Percentiles rank a stretch among this genome's conserved stretches.
These are phyloP conservation scores for Aphis gossypii DNA, from an alignment of 1,140 invertebrate species.

Conservation along the genomic window DNA sequence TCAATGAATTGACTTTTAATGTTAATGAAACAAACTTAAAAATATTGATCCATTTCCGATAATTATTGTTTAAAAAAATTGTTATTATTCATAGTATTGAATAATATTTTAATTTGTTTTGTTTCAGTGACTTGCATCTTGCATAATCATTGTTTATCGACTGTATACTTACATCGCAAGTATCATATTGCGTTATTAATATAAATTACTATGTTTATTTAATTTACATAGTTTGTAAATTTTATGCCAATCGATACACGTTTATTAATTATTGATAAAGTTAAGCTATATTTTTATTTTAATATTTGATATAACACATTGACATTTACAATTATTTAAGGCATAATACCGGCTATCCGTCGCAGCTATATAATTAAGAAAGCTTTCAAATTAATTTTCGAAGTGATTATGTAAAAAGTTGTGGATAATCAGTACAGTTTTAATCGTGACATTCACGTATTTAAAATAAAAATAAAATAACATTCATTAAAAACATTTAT, in stretches of 20 bases:
- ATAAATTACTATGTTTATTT: background rate
- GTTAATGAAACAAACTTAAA: too few relatives aligned
- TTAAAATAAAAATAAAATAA: background rate
- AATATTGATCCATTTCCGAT: too few relatives aligned
- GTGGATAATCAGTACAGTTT: background rate
- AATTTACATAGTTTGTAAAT: background rate
- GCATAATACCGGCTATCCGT: background rate
- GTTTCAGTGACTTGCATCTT: background rate
- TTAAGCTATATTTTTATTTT: background rate
- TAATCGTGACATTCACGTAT: background rate
- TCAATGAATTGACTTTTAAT: too few relatives aligned
- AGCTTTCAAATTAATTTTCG: too few relatives aligned
- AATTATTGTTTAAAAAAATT: too few relatives aligned
- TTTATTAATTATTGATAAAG: background rate
- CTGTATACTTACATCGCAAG: too few relatives aligned
- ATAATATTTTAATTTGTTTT: too few relatives aligned
- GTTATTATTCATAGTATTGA: too few relatives aligned
- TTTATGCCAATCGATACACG: background rate
- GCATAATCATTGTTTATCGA: background rate
- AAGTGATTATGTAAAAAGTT: too few relatives aligned
- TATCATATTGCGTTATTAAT: too few relatives aligned
- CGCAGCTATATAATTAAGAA: too few relatives aligned
- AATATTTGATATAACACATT: background rate
- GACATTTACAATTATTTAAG: background rate
- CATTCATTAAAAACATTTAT: background rate